Evolutionary conservation across 2,888 invertebrate genomes (phyloP), one percentile per base, ranked within the genome.

Genomic region (Chymomyza fuscimana): DNA sequence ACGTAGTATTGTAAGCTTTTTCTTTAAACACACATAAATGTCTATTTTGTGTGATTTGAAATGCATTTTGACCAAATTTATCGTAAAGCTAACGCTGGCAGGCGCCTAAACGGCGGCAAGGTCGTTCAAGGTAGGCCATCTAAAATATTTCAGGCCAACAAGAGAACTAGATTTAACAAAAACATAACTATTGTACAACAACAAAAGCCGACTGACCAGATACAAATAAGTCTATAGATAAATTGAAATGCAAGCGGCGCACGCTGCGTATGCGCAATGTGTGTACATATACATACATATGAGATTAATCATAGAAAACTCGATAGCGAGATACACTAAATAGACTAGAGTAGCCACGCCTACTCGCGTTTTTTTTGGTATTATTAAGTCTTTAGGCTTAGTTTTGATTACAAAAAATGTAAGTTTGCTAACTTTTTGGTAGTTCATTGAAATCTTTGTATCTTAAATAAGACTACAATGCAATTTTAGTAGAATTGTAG

Each of bases 41-140:
- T 5, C 54, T 54, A 16, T n/a, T 19, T 16, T 16, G 10, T 54
- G 19, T 66, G 73, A 65, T 50, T 72, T 73, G 40, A 46, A 82
- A 86, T 87, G 83, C 86, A 87, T 83, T 83, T 87, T 87, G 75
- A 87, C 82, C 82, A 83, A 85, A 77, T 86, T 87, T 82, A 86
- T 46, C 0, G 40, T 63, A 66, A 32, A 60, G 60, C 19, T 5
- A 60, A 32, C 16, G 64, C 46, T 46, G 67, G 69, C 80, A 70
- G 76, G 72, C 87, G 83, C 78, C 79, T 72, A 66, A 82, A 70
- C 70, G 81, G 69, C 84, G 86, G 74, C 84, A 84, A 84, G 84
- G 84, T 86, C 84, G 79, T 83, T 84, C 88, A 87, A 84, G 88
- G 83, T 81, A 84, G 83, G 83, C 29, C 29, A 59, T 36, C 16